These are phyloP conservation scores for Oriolus oriolus DNA, from an alignment of 2,113 vertebrate species.

Conservation along the genomic window DNA sequence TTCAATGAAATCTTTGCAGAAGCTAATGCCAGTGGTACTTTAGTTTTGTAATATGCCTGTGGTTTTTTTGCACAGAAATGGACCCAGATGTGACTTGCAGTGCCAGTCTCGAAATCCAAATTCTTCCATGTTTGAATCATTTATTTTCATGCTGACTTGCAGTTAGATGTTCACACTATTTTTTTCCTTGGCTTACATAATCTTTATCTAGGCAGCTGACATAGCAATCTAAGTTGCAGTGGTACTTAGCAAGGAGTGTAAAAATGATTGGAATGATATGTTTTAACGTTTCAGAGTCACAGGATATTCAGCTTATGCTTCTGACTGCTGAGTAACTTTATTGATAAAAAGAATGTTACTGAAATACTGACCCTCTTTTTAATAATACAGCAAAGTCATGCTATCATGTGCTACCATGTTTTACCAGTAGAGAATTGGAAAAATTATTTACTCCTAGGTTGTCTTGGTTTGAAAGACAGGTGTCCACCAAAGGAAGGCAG, in stretches of 20 bases:
- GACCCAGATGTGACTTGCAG: neutral
- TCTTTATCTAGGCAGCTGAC: conserved; percentile 44
- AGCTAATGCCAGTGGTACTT: neutral
- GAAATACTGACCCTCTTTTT: conserved; percentile 21
- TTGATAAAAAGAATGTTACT: neutral
- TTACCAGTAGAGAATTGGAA: neutral
- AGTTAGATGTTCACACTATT: conserved; percentile 8
- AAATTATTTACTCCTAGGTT: neutral
- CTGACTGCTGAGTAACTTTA: conserved; percentile 3
- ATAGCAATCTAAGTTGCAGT: conserved; percentile 29
- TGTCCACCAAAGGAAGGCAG: no score
- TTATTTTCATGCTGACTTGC: conserved; percentile 54
- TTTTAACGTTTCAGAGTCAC: neutral
- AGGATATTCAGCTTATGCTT: conserved; percentile 22
- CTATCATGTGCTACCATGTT: neutral
- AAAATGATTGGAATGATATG: neutral
- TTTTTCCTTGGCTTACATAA: conserved; percentile 47
- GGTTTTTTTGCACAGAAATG: neutral
- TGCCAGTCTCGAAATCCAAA: neutral
- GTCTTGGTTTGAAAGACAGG: no score
- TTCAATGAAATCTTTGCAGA: neutral
- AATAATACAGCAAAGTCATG: neutral
- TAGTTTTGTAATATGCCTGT: neutral
- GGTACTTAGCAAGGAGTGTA: conserved; percentile 22
- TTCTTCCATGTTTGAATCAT: neutral